Base-by-base conservation (phyloP, 1,140 invertebrate genomes). In the Conus betulinus region DNA sequence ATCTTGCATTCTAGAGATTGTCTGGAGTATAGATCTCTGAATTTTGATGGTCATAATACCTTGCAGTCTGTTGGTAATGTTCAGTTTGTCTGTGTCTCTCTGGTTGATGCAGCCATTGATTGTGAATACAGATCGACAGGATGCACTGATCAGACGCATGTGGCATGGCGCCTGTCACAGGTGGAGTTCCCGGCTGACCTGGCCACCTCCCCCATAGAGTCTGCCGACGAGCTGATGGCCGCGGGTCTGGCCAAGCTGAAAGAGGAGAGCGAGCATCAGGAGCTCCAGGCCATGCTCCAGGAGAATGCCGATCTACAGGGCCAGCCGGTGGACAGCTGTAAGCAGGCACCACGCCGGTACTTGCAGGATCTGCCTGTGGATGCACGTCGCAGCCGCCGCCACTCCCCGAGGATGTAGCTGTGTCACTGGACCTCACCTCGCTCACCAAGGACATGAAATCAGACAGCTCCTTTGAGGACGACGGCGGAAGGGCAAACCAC, bases 171-270 rank as follows among this genome's bases (percentile, higher is more conserved):
- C 15, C 57, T 60, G 17, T 23, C 6, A 23, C 71, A 87, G 71
- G 11, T 63, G 92, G 88, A 95, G 90, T 88, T 95, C 25, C 95
- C 95, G 39, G 85, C 90, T 25, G 92, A 96, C 87, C 91, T 95
- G 85, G 96, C 95, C 13, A 96, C 95, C 53, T 96, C 95, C n/a
- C 95, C 95, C 13, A 90, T 95, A 51, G 93, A 91, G 1, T 92
- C 92, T 3, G 55, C 85, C 7, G 85, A 84, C 3, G 92, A 93
- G 17, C 86, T 94, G 6, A 94, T 95, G 94, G 88, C 92, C 74
- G 84, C 92, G 79, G 94, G 94, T 2, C 79, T 94, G 4, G 84
- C 91, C 78, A 91, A 94, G 79, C 89, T 95, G 86, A 91, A 92
- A 60, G 79, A 88, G 51, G 79, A 91, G 78, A 81, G 67, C 10